Percentiles rank a stretch among this genome's conserved stretches.
These are phyloP conservation scores for Odontothrips loti DNA, from an alignment of 2,888 invertebrate species.

Conservation along the genomic window DNA sequence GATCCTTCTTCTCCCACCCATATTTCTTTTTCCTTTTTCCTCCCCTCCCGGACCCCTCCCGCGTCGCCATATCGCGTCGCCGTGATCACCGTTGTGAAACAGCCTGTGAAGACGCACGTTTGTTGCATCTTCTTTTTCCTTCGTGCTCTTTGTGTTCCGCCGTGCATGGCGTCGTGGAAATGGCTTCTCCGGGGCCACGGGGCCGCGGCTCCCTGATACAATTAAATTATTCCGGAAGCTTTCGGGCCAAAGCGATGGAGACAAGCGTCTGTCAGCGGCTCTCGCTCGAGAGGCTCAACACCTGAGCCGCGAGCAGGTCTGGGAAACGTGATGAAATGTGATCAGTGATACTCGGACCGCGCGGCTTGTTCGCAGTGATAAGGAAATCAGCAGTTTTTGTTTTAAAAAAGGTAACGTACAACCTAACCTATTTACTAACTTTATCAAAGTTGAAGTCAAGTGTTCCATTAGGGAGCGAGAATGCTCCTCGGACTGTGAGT, in stretches of 20 bases:
- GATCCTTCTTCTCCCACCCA: constrained; percentile 1
- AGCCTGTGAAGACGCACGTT: constrained; percentile 14
- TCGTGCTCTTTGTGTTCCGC: background rate
- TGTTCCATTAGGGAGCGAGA: no score
- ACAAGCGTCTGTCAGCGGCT: no score
- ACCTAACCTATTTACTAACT: no score
- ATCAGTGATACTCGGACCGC: no score
- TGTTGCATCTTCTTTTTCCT: background rate
- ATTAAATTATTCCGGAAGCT: constrained; percentile 10
- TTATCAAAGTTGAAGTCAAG: background rate
- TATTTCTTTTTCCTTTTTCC: background rate
- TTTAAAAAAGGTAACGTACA: no score
- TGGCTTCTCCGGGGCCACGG: background rate
- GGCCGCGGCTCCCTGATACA: background rate
- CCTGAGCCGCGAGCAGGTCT: no score
- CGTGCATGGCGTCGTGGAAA: background rate
- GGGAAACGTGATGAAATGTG: no score
- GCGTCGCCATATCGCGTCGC: constrained; percentile 2
- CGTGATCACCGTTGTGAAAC: constrained; percentile 24
- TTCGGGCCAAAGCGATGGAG: background rate
- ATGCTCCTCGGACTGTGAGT: no score
- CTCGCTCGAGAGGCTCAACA: no score
- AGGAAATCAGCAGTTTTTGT: no score
- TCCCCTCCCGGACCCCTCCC: background rate
- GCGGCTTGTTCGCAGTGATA: no score